phyloP scores from a whole-genome alignment of 2,113 vertebrate genomes.

The Macroglossus sobrinus region DNA sequence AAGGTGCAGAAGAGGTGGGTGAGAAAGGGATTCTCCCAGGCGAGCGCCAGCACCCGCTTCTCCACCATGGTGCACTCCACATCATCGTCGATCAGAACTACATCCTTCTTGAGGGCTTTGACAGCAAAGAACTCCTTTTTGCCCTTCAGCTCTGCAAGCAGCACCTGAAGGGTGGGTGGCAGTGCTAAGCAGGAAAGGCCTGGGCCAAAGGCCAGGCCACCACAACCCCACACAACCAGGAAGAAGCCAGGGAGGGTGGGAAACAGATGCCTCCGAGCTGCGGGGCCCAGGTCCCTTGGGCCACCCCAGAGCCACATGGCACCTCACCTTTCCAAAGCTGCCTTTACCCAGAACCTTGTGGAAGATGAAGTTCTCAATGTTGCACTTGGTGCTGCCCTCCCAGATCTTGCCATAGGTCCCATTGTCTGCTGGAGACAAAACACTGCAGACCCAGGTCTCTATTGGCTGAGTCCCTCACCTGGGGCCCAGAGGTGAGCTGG shows the following conservation, averaged over 20 bases:
- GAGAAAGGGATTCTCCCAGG: constrained; percentile 97
- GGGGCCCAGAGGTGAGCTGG: background rate
- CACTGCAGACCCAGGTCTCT: background rate
- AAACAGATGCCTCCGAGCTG: background rate
- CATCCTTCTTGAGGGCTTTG: constrained; percentile 97
- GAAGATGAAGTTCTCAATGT: constrained; percentile 90
- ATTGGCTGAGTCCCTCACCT: background rate
- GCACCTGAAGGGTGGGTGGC: constrained; percentile 81
- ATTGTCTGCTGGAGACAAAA: constrained; percentile 55
- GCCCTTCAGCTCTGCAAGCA: constrained; percentile 95
- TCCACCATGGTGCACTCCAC: constrained; percentile 99
- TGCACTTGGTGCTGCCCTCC: constrained; percentile 87
- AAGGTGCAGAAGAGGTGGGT: constrained; percentile 96
- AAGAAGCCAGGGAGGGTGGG: background rate
- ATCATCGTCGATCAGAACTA: constrained; percentile 98
- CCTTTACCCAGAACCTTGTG: constrained; percentile 98
- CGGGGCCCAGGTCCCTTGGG: background rate
- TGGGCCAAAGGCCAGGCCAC: background rate
- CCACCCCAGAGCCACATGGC: rapidly evolving
- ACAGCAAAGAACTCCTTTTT: constrained; percentile 93
- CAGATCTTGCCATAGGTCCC: constrained; percentile 89
- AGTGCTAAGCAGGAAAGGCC: background rate
- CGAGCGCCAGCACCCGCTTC: constrained; percentile 95
- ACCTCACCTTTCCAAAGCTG: constrained; percentile 96
- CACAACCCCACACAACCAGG: background rate